These are phyloP conservation scores for Drosophila borealis DNA, from an alignment of 2,888 invertebrate species.

Conservation along the genomic window DNA sequence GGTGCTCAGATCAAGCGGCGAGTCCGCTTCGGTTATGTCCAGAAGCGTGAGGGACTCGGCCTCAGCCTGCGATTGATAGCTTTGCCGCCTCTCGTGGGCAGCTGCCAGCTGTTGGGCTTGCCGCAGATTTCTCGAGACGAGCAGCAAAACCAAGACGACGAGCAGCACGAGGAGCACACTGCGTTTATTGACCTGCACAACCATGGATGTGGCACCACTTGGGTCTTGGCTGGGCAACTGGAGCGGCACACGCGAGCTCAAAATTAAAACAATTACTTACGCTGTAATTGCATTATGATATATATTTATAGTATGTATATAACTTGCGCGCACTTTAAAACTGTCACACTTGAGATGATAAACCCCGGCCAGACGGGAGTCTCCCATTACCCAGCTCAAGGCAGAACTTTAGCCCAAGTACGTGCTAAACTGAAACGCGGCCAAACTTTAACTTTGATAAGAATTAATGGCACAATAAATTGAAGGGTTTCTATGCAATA, in stretches of 20 bases:
- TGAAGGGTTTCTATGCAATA: background rate
- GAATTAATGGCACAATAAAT: background rate
- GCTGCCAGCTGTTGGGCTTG: slow-evolving; percentile 2
- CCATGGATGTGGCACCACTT: slow-evolving; percentile 13
- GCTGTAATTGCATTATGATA: background rate
- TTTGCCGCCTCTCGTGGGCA: background rate
- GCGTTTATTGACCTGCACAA: slow-evolving; percentile 20
- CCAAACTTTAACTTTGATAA: background rate
- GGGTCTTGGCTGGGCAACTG: background rate
- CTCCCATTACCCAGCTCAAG: slow-evolving; percentile 13
- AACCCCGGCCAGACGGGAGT: background rate
- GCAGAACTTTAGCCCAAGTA: slow-evolving; percentile 18
- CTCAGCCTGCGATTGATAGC: no score
- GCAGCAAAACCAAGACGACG: slow-evolving; percentile 12
- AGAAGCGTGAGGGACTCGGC: background rate
- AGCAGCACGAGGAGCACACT: slow-evolving; percentile 25
- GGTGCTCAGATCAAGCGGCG: background rate
- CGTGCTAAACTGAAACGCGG: slow-evolving; percentile 26
- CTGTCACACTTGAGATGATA: slow-evolving; percentile 19
- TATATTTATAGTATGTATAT: background rate
- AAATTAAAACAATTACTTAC: background rate
- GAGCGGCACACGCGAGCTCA: background rate
- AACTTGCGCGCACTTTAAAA: background rate
- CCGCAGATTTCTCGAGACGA: slow-evolving; percentile 34
- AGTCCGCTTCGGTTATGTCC: background rate